Percentiles rank a stretch among this genome's conserved stretches.
Conservation (phyloP, 1,140 invertebrate species). For the Dendroctonus ponderosae region DNA sequence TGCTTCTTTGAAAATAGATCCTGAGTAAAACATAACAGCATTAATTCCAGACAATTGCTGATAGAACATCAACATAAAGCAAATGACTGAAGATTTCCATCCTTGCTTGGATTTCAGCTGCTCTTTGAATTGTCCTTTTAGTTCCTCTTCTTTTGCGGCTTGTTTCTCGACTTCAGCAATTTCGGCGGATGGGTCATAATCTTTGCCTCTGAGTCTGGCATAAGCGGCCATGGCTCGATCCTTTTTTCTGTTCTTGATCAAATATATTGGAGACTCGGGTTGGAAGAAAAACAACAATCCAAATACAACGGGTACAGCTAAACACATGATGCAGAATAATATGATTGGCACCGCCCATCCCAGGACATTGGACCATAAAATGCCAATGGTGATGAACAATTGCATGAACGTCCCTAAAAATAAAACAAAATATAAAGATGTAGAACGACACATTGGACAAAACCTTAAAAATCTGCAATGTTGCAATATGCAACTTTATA, state of each 20-base stretch:
- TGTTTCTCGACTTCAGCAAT: slow-evolving; percentile 53
- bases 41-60: slow-evolving; percentile 66
- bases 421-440: not conserved
- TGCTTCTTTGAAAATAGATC: slow-evolving; percentile 50
- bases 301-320: slow-evolving; percentile 60
- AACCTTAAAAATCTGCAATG: no score
- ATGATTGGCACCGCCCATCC: slow-evolving; percentile 51
- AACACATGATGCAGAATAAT: slow-evolving; percentile 57
- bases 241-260: slow-evolving; percentile 58
- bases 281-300: slow-evolving; percentile 61
- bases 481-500: no score
- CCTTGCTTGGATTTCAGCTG: slow-evolving; percentile 53
- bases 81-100: slow-evolving; percentile 56
- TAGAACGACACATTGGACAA: no score
- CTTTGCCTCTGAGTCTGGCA: slow-evolving; percentile 64
- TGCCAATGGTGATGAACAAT: slow-evolving; percentile 63
- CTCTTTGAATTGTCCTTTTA: slow-evolving; percentile 47
- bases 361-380: slow-evolving; percentile 60
- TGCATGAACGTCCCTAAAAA: slow-evolving; percentile 64
- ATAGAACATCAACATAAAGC: slow-evolving; percentile 65
- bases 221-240: slow-evolving; percentile 65
- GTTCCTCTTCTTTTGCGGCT: slow-evolving; percentile 42
- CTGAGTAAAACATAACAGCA: slow-evolving; percentile 63
- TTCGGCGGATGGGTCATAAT: slow-evolving; percentile 64
- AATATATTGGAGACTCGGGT: slow-evolving; percentile 65